phyloP scores from a whole-genome alignment of 2,113 vertebrate genomes.

The Podarcis cretensis region DNA sequence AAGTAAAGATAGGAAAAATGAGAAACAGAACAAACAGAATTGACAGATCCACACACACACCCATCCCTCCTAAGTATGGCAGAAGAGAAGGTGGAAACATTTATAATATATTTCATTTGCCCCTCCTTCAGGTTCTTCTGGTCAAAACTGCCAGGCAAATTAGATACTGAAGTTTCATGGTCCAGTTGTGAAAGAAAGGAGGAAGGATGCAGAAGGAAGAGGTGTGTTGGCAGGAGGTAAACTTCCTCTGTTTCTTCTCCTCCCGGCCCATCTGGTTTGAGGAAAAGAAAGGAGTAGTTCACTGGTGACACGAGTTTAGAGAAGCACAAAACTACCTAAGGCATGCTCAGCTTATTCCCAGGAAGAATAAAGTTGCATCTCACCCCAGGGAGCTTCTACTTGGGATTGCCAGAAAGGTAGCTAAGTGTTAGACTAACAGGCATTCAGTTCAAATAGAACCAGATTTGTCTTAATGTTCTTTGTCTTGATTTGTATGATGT shows the following conservation, averaged over 20 bases:
- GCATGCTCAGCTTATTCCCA: not conserved
- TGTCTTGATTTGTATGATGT: not conserved
- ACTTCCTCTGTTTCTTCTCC: slow-evolving; percentile 8
- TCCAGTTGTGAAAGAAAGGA: not conserved
- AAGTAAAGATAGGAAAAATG: no score
- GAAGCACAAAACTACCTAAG: not conserved
- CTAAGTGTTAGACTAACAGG: not conserved
- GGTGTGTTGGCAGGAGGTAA: not conserved
- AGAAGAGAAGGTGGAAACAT: not conserved
- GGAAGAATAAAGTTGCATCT: not conserved
- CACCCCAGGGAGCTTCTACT: not conserved
- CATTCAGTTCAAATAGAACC: not conserved
- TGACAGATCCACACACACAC: no score
- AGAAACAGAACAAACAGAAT: no score
- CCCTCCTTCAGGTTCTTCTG: not conserved
- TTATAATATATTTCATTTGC: not conserved
- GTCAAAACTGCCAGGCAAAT: not conserved
- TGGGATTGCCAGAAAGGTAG: accelerated
- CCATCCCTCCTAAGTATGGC: not conserved
- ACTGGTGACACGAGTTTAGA: not conserved
- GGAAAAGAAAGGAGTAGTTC: not conserved
- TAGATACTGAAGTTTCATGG: not conserved
- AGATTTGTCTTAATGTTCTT: slow-evolving; percentile 1
- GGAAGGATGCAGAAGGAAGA: not conserved
- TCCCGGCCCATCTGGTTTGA: slow-evolving; percentile 17